Evolutionary conservation across 2,888 invertebrate genomes (phyloP), one percentile per base, ranked within the genome.

Genomic region (Frankliniella fusca): DNA sequence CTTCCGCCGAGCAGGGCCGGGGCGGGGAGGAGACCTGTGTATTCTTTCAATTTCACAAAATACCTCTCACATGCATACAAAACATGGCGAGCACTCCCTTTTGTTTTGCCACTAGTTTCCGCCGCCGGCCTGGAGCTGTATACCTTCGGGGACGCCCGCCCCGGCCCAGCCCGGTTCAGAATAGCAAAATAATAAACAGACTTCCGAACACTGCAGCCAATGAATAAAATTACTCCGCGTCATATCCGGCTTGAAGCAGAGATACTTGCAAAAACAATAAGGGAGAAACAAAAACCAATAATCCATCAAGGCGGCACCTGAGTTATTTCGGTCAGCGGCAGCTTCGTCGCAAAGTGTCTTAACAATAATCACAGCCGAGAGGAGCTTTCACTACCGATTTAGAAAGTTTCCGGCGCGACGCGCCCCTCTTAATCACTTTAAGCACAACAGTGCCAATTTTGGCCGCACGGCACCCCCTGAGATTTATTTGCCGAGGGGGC

Each of bases 41-140:
- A 23, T 76, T 76, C 70, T 76, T 76, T 76, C 70, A 76, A 76
- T 76, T 76, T 76, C 70, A 12, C 70, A 76, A 76, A 76, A 76
- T 27, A 76, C 70, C 70, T 12, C 38, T 38, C 70, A 23, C 70
- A 76, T 76, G 70, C 70, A 76, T 76, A 76, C 70, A 8, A 76
- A 76, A 76, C 23, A 12, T 8, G 70, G 27, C 70, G 70, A 10
- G 70, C 70, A 10, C 23, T 27, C 70, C 23, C 70, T 5, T 23
- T 23, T 38, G 70, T 12, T 54, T 18, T 54, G 54, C 54, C 61
- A 20, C n/a, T n/a, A n/a, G n/a, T 18, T 15, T 61, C 12, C 15
- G 18, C 61, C 61, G 3, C 54, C n/a, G n/a, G n/a, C n/a, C 54
- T 7, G 3, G 54, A 54, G 54, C 15, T 54, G 54, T 54, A 54